Percentiles rank a stretch among this genome's conserved stretches.
Conservation (phyloP, 2,113 vertebrate genomes). For the Vicugna pacos region DNA sequence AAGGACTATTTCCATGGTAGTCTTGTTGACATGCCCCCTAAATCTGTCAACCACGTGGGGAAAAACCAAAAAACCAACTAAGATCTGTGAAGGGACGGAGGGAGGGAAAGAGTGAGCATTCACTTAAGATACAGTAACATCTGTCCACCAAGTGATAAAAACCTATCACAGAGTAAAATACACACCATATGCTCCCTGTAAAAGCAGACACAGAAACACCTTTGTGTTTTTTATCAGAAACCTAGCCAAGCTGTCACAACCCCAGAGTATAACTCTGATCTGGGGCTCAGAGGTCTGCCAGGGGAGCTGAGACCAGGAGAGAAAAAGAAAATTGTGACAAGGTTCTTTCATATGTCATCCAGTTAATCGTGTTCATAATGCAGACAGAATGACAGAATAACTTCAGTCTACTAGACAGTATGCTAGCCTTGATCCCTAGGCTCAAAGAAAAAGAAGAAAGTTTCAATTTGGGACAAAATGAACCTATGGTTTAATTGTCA, state of each 20-base stretch:
- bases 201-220: background rate
- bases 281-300: background rate
- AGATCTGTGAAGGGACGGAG: background rate
- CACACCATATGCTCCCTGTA: background rate
- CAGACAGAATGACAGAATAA: background rate
- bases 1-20: background rate
- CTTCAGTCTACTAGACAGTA: background rate
- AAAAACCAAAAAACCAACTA: background rate
- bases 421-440: background rate
- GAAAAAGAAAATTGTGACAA: background rate
- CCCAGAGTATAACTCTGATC: background rate
- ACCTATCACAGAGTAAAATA: slow-evolving; percentile 47
- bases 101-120: background rate
- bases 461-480: background rate
- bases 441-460: background rate
- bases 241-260: background rate
- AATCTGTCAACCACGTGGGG: background rate
- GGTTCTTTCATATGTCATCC: background rate
- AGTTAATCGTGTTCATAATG: background rate
- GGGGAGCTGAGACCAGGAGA: background rate
- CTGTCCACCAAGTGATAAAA: slow-evolving; percentile 53
- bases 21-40: background rate
- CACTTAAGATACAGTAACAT: background rate
- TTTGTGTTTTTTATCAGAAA: slow-evolving; percentile 10
- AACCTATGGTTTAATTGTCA: background rate